Evolutionary conservation across 2,797 vertebrate species (phyloP), one percentile per base, ranked within the genome.

Genomic region (Toxotes lorentzi): DNA sequence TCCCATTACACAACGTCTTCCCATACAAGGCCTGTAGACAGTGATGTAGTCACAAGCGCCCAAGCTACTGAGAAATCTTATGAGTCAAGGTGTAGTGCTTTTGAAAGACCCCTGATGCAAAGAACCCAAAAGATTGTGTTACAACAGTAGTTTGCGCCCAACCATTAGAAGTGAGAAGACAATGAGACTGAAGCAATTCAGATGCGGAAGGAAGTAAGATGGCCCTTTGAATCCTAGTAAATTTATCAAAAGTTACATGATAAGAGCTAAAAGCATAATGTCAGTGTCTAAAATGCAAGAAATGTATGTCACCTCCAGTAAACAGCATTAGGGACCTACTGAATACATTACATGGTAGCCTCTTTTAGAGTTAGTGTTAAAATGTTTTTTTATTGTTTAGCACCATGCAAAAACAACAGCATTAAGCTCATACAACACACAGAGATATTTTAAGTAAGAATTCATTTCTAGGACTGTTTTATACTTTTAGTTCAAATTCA

Each of bases 91-190:
- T 82, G 74, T 63, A 83, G 62, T 88, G 75, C 70, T 82, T 85
- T 89, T 84, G 82, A 83, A 86, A 83, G 62, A 84, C 62, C 61
- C 70, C 38, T 75, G 59, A 85, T 82, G 65, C 72, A 79, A 35
- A 85, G 71, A 83, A 84, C 48, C 27, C 47, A 67, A 70, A 81
- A 61, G 79, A 84, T 83, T 14, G 30, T 70, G 62, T 89, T 87
- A 78, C 76, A 80, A 56, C 61, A 78, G 68, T 83, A 73, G 88
- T 86, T 87, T 87, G 72, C 23, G 27, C 74, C 70, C 54, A 85
- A 56, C 75, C 69, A 64, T 86, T 86, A 83, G 69, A 76, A 63
- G 60, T 65, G 68, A 84, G 80, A 81, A 71, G 50, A 66, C 60
- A 65, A 53, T 47, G 51, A 76, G 71, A 41, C 63, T 59, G 27